Evolutionary conservation across 2,113 vertebrate species (phyloP), one percentile per base, ranked within the genome.

Genomic region (Onychostruthus taczanowskii): DNA sequence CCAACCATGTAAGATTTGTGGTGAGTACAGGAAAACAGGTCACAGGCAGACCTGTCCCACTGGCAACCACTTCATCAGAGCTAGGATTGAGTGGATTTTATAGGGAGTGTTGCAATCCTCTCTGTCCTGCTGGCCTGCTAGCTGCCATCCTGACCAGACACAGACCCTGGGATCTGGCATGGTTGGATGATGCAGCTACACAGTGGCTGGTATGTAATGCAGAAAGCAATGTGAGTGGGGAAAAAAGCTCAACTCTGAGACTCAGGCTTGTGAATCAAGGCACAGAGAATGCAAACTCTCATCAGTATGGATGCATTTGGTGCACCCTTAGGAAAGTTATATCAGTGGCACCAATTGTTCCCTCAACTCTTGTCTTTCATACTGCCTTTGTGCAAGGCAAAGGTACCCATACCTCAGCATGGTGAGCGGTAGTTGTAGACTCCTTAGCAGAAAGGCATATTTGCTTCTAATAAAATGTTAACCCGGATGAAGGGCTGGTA

Each of bases 401-500:
- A 61, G 1, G 17, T 13, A 58, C 26, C 8, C 0, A 0, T 43
- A 49, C 11, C 35, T 91, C 37, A 61, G 17, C 16, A n/a, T 0
- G 0, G 28, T 47, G 46, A 87, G 58, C 14, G 53, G 9, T 20
- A 58, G n/a, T 66, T 69, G 31, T 52, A 53, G 49, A 49, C 6
- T 73, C 13, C 66, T 93, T 49, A 78, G 50, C 37, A 91, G 43
- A 82, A 47, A 61, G n/a, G 52, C 12, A 3, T 73, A 76, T 66
- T 90, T 85, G 26, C 53, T 66, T 37, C 49, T 90, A 86, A 90
- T 88, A 74, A 86, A 95, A 89, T 76, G 93, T 87, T 93, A 93
- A 91, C 46, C 27, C 10, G n/a, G 33, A 63, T 85, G 62, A 91
- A 87, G 63, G 41, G 53, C 58, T 93, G 41, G 59, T 94, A 83